Conservation (phyloP, 2,113 vertebrate genomes). For the Herpailurus yagouaroundi region DNA sequence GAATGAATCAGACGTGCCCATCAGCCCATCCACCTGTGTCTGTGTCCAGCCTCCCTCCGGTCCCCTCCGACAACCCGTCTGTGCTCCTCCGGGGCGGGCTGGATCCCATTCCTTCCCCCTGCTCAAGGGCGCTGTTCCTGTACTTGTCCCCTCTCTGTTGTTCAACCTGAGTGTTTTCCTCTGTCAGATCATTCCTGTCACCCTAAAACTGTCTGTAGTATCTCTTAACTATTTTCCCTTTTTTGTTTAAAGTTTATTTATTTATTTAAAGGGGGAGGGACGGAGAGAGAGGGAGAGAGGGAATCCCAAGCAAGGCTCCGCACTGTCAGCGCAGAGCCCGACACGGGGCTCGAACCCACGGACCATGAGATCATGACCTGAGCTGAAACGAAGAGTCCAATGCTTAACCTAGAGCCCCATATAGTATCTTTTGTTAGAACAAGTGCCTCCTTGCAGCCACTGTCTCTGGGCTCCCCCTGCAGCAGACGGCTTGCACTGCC, state of each 20-base stretch:
- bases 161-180: neutral
- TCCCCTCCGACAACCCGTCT: neutral
- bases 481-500: neutral
- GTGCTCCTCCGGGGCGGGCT: too few relatives aligned
- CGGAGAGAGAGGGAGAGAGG: too few relatives aligned
- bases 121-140: fast-evolving
- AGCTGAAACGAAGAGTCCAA: too few relatives aligned
- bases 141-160: fast-evolving
- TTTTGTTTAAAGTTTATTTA: too few relatives aligned
- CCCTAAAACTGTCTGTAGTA: neutral
- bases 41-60: fast-evolving
- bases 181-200: neutral
- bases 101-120: neutral
- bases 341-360: too few relatives aligned
- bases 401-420: too few relatives aligned
- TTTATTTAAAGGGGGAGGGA: too few relatives aligned
- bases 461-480: neutral
- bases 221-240: neutral
- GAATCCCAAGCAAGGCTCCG: too few relatives aligned
- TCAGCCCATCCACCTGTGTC: neutral
- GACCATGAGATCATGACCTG: too few relatives aligned
- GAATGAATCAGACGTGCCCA: neutral
- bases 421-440: neutral
- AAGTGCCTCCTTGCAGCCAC: neutral
- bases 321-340: too few relatives aligned